Base-by-base conservation (phyloP, 2,888 invertebrate species). In the Lycocerus yunnanus region DNA sequence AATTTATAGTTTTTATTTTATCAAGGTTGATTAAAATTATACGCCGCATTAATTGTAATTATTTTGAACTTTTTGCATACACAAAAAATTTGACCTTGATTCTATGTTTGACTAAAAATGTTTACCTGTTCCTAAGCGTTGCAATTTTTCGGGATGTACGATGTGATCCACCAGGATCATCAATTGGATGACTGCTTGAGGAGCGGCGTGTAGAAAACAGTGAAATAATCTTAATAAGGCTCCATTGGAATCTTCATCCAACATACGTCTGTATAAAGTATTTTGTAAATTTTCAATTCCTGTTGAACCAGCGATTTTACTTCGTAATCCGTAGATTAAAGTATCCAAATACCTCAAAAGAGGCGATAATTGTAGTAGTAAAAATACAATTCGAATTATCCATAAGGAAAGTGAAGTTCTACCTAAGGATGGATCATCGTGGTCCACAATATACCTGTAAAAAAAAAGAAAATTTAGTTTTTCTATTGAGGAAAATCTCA, bases 341-440 rank as follows among this genome's bases (percentile, higher is more conserved):
- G 87, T 87, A 79, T 88, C 88, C 59, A 86, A 83, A 79, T 88
- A 88, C 73, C 89, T 85, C 71, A 89, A 80, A 66, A 89, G 80
- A 15, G 89, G 89, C 13, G 89, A 87, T 60, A 89, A 80, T 82
- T 89, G 89, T 15, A 89, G 81, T 15, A 89, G 78, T 13, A 89
- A 83, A 73, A 88, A 86, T 68, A 88, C 77, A 59, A 88, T 86
- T 70, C 89, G 81, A 43, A 88, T 79, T 58, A 86, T 82, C 88
- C 88, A 89, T 77, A 86, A 86, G 69, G 84, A 82, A 20, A 86
- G 79, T 3, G 88, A 85, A 13, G 86, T 86, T 76, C 83, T 85
- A 9, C 87, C 86, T 60, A 87, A 77, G 6, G 87, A 83, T 9
- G 87, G 86, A 77, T 88, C 88, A 77, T 88, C 88, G 71, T 87